Base-by-base conservation (phyloP, 2,113 vertebrate species). In the Bubo bubo region DNA sequence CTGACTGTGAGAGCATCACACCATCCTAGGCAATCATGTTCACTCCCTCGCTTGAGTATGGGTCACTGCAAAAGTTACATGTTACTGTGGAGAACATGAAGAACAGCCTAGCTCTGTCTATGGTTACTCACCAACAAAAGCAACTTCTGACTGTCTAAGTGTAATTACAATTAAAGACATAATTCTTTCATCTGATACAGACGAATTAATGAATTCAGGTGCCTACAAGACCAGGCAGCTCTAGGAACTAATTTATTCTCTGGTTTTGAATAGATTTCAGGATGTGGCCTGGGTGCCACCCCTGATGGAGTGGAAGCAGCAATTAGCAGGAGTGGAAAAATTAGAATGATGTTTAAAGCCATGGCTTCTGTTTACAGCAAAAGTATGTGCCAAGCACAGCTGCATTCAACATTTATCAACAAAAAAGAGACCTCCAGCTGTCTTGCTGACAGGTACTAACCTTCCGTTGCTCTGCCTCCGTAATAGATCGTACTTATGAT, bases 321-420 rank as follows among this genome's bases (percentile, higher is more conserved):
- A 95, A 87, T 97, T 95, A 96, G 47, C 43, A 91, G 56, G 53
- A 95, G 47, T 32, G 39, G 43, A 79, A 91, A 91, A 83, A 80
- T 82, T 60, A 70, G 53, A 87, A 41, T 41, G 28, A 88, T 68
- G 8, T 94, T 96, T 93, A 92, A 92, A 94, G 19, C 22, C 58
- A 11, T 34, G 26, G 37, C 75, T 96, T 66, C 67, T 91, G 76
- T 94, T 95, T 95, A 86, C 43, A 93, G 53, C 64, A 52, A 16
- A 72, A 53, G 37, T 72, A 53, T 93, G 63, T 94, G 86, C 75
- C 83, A 93, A 95, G 68, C 79, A 90, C 94, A 97, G 95, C 91
- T 97, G 96, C 90, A 86, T 72, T 95, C 68, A 86, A 81, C 94
- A 94, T 97, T 95, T 96, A 94, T 96, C 96, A 95, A 81, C 10